Evolutionary conservation across 2,888 invertebrate species (phyloP), one percentile per base, ranked within the genome.

Genomic region (Eristalinus aeneus): DNA sequence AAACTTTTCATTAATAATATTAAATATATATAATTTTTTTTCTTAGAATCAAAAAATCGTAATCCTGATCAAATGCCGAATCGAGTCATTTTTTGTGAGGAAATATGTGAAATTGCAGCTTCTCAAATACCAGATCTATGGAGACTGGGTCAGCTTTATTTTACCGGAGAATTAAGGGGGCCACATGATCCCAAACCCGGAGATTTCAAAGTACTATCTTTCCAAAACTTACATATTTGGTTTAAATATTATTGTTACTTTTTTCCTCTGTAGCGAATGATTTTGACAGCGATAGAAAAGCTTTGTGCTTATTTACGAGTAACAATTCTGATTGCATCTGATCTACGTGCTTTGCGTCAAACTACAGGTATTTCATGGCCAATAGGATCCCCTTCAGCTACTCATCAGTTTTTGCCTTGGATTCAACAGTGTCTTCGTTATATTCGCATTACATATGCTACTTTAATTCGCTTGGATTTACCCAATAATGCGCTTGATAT

Each of bases 101-200:
- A 96, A 90, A 93, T 97, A 36, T 96, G 96, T 85, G 95, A 96
- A 74, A 94, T 96, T 82, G 94, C 97, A 54, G 94, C 95, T 1
- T 95, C 95, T 76, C 95, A 96, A 87, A 94, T 99, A 90, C 97
- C 97, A 36, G 97, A 98, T 92, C 94, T 99, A 89, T 99, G 98
- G 98, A 97, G 98, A 91, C 94, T 99, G 0, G 98, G 99, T 0
- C 96, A 98, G 90, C 95, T 97, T 53, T 99, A 99, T 94, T 98
- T 98, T 92, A 96, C 96, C 4, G 97, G 97, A 8, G 97, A 98
- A 90, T 93, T 98, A 74, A 95, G 96, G 89, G 95, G 96, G 0
- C 95, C 96, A 88, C 94, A 95, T 11, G 96, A 96, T 90, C 95
- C 95, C n/a, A 94, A 96, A 71, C 97, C 97, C 80, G 93, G 94